Base-by-base conservation (phyloP, 2,797 vertebrate genomes). In the Acipenser transmontanus region DNA sequence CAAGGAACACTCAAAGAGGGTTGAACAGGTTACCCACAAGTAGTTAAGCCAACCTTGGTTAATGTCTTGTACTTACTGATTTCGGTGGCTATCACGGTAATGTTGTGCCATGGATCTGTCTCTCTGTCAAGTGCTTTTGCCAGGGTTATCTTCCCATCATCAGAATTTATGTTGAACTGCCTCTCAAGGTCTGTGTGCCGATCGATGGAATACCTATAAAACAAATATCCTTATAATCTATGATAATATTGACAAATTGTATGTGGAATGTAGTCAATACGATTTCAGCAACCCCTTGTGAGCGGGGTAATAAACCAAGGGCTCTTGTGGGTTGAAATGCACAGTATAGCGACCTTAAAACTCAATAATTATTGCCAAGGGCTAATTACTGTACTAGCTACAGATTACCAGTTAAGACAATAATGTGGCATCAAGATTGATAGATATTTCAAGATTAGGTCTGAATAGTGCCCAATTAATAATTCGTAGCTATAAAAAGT, bases 171-270 rank as follows among this genome's bases (percentile, higher is more conserved):
- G 88, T 99, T 98, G 85, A 99, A 99, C 80, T 98, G 95, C 67
- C 96, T 93, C 86, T 99, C 97, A 77, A 99, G 90, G 85, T 99
- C 97, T 11, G 96, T 99, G 75, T 98, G 95, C 3, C 97, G 93
- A 84, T 99, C 96, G 14, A 99, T 99, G 80, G 95, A 95, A 87
- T 98, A 99, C 90, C 97, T 99, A 34, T 34, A 34, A 34, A 34
- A 34, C 34, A 34, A 34, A 34, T 34, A 34, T 34, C 34, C 34
- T 34, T 34, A 34, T 34, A 34, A 34, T 34, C 4, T 34, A 34
- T 34, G 34, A 4, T 34, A 34, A 34, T 34, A 34, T 34, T 34
- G 34, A 82, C 67, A 71, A 73, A 73, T 76, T 60, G 72, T 62
- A 60, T 69, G 59, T 66, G 69, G 76, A 63, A 63, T 68, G 68